phyloP scores from a whole-genome alignment of 1,140 invertebrate species.

The Chrysomallon squamiferum region DNA sequence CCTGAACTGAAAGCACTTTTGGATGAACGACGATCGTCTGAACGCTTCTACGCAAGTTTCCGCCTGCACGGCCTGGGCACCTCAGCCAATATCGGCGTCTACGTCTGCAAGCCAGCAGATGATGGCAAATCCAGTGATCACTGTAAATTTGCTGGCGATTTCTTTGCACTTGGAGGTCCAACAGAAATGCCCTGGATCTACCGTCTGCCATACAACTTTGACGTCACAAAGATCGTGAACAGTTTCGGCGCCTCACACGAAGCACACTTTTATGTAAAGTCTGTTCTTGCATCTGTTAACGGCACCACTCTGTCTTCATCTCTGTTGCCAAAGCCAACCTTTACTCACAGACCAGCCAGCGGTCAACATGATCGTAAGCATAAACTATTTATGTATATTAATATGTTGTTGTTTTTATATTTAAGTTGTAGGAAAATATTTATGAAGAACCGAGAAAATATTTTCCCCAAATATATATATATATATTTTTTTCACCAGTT shows the following conservation, averaged over 20 bases:
- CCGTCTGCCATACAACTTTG: constrained; percentile 21
- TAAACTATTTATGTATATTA: neutral
- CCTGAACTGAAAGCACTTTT: constrained; percentile 15
- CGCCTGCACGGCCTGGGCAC: constrained; percentile 19
- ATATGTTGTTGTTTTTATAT: no score
- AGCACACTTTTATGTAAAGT: constrained; percentile 20
- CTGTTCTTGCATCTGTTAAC: constrained; percentile 23
- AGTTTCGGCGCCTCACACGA: neutral
- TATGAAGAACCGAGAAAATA: no score
- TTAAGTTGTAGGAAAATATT: no score
- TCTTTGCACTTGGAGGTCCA: constrained; percentile 32
- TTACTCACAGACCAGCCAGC: constrained; percentile 12
- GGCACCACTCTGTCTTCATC: constrained; percentile 12
- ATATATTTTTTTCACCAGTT: no score
- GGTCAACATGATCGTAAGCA: constrained; percentile 25
- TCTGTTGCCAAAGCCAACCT: constrained; percentile 14
- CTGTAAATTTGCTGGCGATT: constrained; percentile 25
- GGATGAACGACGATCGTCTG: constrained; percentile 9
- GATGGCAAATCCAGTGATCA: constrained; percentile 6
- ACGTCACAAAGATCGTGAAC: constrained; percentile 20
- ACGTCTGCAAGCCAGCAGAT: constrained; percentile 11
- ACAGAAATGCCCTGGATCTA: constrained; percentile 30
- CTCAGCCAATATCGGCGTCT: constrained; percentile 28
- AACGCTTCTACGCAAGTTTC: constrained; percentile 25
- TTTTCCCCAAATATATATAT: no score